Base-by-base conservation (phyloP, 2,888 invertebrate genomes). In the Anaspis maculata region DNA sequence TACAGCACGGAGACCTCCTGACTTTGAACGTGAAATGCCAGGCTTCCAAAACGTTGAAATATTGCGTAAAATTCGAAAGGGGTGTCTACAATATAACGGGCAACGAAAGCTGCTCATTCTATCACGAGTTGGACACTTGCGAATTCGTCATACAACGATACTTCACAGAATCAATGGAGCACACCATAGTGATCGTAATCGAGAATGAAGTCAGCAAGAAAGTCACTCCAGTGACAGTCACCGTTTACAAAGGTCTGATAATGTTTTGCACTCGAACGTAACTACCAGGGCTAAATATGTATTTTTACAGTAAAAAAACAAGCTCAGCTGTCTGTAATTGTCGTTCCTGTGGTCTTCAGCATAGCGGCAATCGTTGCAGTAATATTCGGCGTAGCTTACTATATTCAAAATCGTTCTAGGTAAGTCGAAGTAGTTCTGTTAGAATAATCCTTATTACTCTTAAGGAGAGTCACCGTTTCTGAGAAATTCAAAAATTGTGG, bases 341-440 rank as follows among this genome's bases (percentile, higher is more conserved):
- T 90, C 32, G 85, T 91, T 22, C 91, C 91, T 2, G 83, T 91
- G 12, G 74, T 79, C 15, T 90, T 86, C 61, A 82, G 83, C 39
- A 69, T 88, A 31, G 72, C 83, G 10, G 90, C 90, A 2, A 79
- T 88, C 9, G 84, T 87, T 22, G 64, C 88, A 30, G 80, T 91
- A 24, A 79, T 91, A 22, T 88, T 90, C 60, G 91, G 90, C 7
- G 78, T 90, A 7, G 86, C 90, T 0, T 90, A 87, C 60, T 89
- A 88, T 56, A 70, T 83, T 32, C 88, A 89, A 59, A 85, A 82
- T 56, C 73, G 83, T 48, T 79, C 83, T n/a, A 48, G 54, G 53
- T 54, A 42, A 42, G 22, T 9, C 32, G 32, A 13, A 5, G 10
- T 24, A 5, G 24, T 24, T 24, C 9, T 19, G 9, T 19, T n/a